Base-by-base conservation (phyloP, 2,888 invertebrate species). In the Acrocyrtus sp. region DNA sequence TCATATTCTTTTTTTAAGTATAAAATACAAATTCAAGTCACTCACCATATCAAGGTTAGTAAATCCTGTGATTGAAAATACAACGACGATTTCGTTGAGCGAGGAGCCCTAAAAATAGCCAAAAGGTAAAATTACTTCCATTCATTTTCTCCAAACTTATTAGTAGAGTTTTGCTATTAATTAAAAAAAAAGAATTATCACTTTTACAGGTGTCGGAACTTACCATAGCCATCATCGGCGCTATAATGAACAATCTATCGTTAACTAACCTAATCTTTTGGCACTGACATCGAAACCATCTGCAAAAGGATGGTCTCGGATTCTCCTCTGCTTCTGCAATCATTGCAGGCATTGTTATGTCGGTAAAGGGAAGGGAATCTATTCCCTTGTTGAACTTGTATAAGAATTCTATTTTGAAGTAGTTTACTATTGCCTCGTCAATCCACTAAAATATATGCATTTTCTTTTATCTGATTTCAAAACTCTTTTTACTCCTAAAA, bases 241-340 rank as follows among this genome's bases (percentile, higher is more conserved):
- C 67, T 19, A 67, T 47, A 26, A 75, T 63, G 22, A 72, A 75
- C 53, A 70, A 58, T 22, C 75, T 61, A 50, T 72, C 67, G 63
- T 75, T 75, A 41, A 62, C 72, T 50, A 75, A 43, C 17, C 61
- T 56, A 41, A 75, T 58, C 53, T 72, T 75, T 67, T 62, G 67
- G 66, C 75, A 75, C 56, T 67, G 72, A 61, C 75, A 75, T 15
- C 66, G 54, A 58, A 72, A 75, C 72, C 75, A 75, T 61, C 72
- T 54, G n/a, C 48, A 45, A 34, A 72, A 58, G 21, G 72, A 73
- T 45, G 67, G 62, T 56, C 73, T 63, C 58, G 21, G 69, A 47
- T 47, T 62, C 39, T 70, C 74, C 15, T 74, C 75, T 48, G 57
- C 41, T 29, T 72, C 75, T 27, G 61, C 51, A 47, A 56, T 63